phyloP scores from a whole-genome alignment of 2,113 vertebrate species.

The Gobius niger region DNA sequence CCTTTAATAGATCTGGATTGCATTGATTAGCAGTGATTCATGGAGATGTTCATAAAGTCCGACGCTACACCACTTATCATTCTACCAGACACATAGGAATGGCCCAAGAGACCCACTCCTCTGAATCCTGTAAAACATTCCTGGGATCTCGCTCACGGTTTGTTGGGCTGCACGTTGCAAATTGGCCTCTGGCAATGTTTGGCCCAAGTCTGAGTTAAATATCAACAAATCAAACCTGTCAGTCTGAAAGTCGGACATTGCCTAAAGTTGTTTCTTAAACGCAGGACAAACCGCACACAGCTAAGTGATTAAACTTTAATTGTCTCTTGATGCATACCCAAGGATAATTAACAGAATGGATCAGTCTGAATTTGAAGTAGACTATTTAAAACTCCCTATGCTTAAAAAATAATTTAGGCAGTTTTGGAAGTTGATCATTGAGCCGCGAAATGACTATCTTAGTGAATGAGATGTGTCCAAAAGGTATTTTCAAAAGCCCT shows the following conservation, averaged over 20 bases:
- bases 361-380: no score
- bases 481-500: not conserved
- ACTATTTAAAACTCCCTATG: no score
- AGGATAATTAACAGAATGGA: no score
- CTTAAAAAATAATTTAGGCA: no score
- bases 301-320: not conserved
- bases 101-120: not conserved
- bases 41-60: not conserved
- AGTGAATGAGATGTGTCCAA: not conserved
- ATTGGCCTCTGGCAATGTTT: slow-evolving; percentile 24
- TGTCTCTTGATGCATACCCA: not conserved
- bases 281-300: slow-evolving; percentile 3
- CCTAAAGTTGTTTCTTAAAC: not conserved
- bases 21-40: not conserved
- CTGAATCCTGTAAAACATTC: slow-evolving; percentile 1
- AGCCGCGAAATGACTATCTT: not conserved
- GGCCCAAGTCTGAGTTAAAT: slow-evolving; percentile 14
- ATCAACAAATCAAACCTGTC: slow-evolving; percentile 16
- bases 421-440: not conserved
- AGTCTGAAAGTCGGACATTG: slow-evolving; percentile 11
- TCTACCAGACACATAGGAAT: not conserved
- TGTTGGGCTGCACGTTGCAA: slow-evolving; percentile 1
- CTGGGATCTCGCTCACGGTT: not conserved
- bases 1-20: no score
- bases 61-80: not conserved